Base-by-base conservation (phyloP, 2,113 vertebrate species). In the Fulmarus glacialis region DNA sequence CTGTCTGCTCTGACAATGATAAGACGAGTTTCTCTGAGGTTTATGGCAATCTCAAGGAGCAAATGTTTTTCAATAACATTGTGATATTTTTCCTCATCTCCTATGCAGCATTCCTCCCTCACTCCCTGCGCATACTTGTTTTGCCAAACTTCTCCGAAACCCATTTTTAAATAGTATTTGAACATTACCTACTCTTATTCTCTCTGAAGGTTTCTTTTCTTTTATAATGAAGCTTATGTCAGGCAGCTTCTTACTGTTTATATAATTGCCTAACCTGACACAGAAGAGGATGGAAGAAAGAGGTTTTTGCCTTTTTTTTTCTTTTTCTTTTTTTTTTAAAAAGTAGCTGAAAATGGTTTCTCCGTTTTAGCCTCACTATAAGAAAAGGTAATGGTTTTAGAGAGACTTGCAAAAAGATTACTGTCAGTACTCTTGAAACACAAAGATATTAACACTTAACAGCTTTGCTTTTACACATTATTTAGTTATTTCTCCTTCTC, bases 341-440 rank as follows among this genome's bases (percentile, higher is more conserved):
- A 59, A 89, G 42, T 4, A 85, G 24, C 24, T 83, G 66, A 66
- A 86, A 90, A 90, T 17, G 13, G 17, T 78, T 93, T 80, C 78
- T 95, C 45, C 42, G 55, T 77, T 95, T 73, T 38, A 73, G 40
- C 24, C 15, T 64, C 30, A 8, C 45, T 73, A 7, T 27, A 60
- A 73, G 66, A 21, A 86, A 64, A 97, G 19, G 43, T 29, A 91
- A 89, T 47, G 73, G 38, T 23, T 87, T 91, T 59, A 82, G 9
- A 87, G 67, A 89, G 58, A 82, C 45, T 88, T 93, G 55, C 27
- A 80, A 42, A 86, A 79, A 92, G 45, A 84, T 86, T 89, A 80
- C 59, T 80, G 66, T 88, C 90, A 90, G 50, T 95, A 80, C 74
- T 80, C 67, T 20, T 42, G 45, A 90, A 96, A 70, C 82, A 93